phyloP scores from a whole-genome alignment of 2,888 invertebrate genomes.

The Magallana nippona region DNA sequence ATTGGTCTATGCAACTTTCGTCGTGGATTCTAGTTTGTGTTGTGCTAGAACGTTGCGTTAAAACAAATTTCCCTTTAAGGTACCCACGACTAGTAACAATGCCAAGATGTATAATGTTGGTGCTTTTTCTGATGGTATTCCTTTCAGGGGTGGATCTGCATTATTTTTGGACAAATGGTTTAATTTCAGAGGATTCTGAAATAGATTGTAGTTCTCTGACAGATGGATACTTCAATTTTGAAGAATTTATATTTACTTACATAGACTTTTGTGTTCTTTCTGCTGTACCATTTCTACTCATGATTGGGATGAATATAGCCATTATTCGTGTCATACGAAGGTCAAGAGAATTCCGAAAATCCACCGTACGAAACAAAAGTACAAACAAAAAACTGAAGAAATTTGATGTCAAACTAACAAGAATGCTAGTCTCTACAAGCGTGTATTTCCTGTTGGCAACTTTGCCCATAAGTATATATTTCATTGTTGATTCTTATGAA shows the following conservation, averaged over 20 bases:
- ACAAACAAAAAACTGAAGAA: slow-evolving; percentile 38
- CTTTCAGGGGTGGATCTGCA: slow-evolving; percentile 41
- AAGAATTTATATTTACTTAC: slow-evolving; percentile 48
- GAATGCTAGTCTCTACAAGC: slow-evolving; percentile 44
- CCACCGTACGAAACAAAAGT: slow-evolving; percentile 9
- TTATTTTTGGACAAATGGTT: slow-evolving; percentile 46
- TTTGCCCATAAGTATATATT: slow-evolving; percentile 46
- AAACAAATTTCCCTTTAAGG: slow-evolving; percentile 46
- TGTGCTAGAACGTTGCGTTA: slow-evolving; percentile 48
- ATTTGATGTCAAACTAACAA: slow-evolving; percentile 41
- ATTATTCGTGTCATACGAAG: slow-evolving; percentile 38
- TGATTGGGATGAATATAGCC: slow-evolving; percentile 45
- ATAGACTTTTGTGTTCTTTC: slow-evolving; percentile 44
- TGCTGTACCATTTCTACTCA: slow-evolving; percentile 42
- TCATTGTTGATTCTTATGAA: slow-evolving; percentile 48
- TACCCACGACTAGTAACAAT: slow-evolving; percentile 43
- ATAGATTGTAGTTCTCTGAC: slow-evolving; percentile 39
- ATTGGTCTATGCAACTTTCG: slow-evolving; percentile 49
- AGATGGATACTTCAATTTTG: slow-evolving; percentile 32
- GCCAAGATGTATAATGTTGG: not conserved
- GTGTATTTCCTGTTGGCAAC: slow-evolving; percentile 46
- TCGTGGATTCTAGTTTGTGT: slow-evolving; percentile 47
- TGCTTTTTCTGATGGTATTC: slow-evolving; percentile 13
- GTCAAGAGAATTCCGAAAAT: slow-evolving; percentile 23
- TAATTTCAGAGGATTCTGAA: not conserved